Base-by-base conservation (phyloP, 2,888 invertebrate species). In the Sinodicranocentrus sp. region DNA sequence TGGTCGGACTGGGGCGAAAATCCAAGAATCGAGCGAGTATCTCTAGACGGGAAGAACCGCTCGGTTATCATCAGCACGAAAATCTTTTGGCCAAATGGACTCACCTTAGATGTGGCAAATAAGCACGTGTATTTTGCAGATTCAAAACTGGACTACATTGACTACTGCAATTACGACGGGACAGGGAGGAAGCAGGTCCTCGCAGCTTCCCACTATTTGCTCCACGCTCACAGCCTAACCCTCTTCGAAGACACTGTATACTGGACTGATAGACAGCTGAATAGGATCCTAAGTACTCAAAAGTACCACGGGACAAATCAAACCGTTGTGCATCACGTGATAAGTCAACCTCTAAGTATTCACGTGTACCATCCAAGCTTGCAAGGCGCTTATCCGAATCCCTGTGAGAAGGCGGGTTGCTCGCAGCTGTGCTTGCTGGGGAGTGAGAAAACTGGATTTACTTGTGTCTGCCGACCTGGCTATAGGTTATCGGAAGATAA, bases 1-100 rank as follows among this genome's bases (percentile, higher is more conserved):
- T 99, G 99, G 99, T 97, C 98, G 0, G 99, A 99, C 91, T 99
- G 99, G 99, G 98, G 98, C 54, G 97, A 98, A 91, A 96, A 98
- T 91, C 99, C 99, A 0, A 92, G 98, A 0, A 96, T 99, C 82
- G 99, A 99, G 90, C 92, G 98, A 79, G 95, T 98, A 5, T 98
- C 98, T 17, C 96, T 99, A 96, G 99, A 99, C 90, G 99, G 99
- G 0, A 94, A 94, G 0, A 94, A 95, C 89, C 93, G 98, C 3
- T 93, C 93, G 19, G 94, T 94, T 0, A 97, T 98, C 70, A 95
- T 98, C 65, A 95, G 94, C 57, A 97, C 97, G 0, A 98, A 98
- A 90, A 97, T 99, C 85, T 98, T 97, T 91, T 99, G 98, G 98
- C 99, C 99, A 0, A 99, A 98, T 90, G 98, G 98, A 0, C 91